phyloP scores from a whole-genome alignment of 2,797 vertebrate species.

The Triplophysa yarkandensis region DNA sequence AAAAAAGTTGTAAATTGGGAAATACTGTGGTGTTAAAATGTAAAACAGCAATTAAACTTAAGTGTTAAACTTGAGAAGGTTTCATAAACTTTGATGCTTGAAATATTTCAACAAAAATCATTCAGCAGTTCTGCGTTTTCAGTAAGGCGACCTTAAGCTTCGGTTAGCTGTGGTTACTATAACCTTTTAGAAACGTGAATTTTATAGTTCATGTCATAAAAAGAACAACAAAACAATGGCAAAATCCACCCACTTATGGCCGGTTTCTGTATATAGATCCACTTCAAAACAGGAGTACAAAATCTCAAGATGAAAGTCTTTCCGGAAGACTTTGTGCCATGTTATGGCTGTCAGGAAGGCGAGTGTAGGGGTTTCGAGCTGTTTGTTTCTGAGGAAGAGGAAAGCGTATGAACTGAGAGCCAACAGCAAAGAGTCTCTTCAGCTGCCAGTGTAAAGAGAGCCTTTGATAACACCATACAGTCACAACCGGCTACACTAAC shows the following conservation, averaged over 20 bases:
- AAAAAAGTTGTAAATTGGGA: too few relatives aligned
- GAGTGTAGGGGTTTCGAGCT: slow-evolving; percentile 46
- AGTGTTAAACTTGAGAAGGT: too few relatives aligned
- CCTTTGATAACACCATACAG: slow-evolving; percentile 30
- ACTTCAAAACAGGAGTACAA: slow-evolving; percentile 47
- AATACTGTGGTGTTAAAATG: too few relatives aligned
- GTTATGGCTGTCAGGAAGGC: slow-evolving; percentile 52
- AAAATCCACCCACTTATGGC: slow-evolving; percentile 41
- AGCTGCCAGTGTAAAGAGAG: slow-evolving; percentile 30
- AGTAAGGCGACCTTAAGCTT: slow-evolving; percentile 28
- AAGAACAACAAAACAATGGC: not conserved
- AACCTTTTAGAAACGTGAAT: not conserved
- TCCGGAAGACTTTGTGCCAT: slow-evolving; percentile 37
- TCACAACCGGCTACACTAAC: slow-evolving; percentile 9
- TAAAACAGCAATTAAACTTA: too few relatives aligned
- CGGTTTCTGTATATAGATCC: slow-evolving; percentile 23
- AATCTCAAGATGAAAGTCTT: slow-evolving; percentile 55
- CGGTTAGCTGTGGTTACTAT: not conserved
- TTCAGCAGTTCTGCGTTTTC: not conserved
- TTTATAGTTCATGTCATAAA: slow-evolving; percentile 11
- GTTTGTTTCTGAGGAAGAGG: slow-evolving; percentile 44
- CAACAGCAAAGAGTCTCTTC: slow-evolving; percentile 26
- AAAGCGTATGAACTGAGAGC: slow-evolving; percentile 22
- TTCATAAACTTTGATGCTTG: not conserved
- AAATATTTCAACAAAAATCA: slow-evolving; percentile 9